These are phyloP conservation scores for Phorcus lineatus DNA, from an alignment of 2,888 invertebrate species.

Conservation along the genomic window DNA sequence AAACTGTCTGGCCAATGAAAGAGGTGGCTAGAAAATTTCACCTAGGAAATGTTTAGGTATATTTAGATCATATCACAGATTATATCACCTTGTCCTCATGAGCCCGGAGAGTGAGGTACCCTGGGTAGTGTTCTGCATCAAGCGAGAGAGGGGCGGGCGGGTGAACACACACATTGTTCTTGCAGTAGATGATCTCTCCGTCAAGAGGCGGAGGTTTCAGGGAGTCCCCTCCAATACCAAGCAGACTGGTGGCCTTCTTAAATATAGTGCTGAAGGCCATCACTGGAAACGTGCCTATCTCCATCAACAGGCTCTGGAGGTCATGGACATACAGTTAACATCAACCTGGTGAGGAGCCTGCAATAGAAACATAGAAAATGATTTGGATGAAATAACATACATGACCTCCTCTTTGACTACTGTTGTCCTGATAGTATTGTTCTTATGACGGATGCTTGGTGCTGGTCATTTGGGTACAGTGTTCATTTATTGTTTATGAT, in stretches of 20 bases:
- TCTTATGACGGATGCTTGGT: background rate
- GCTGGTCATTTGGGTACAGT: background rate
- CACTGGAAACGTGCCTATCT: background rate
- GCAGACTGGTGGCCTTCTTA: conserved; percentile 72
- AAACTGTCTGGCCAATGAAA: background rate
- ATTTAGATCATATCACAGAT: too few species aligned
- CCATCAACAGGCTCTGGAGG: background rate
- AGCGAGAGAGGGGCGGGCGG: conserved; percentile 89
- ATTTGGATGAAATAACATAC: background rate
- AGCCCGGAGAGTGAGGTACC: conserved; percentile 89
- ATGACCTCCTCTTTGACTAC: background rate
- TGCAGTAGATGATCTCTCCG: conserved; percentile 80
- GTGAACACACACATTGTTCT: conserved; percentile 98
- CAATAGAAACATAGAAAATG: too few species aligned
- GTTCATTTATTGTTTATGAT: background rate
- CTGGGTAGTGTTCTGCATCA: conserved; percentile 92
- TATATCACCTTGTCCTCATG: conserved; percentile 76
- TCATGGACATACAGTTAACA: background rate
- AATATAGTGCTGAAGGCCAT: conserved; percentile 72
- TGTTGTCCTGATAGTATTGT: background rate
- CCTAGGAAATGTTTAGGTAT: too few species aligned
- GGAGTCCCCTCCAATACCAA: conserved; percentile 66
- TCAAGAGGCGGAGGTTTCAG: conserved; percentile 74
- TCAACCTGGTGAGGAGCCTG: too few species aligned
- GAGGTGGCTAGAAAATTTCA: background rate